Evolutionary conservation across 2,888 invertebrate genomes (phyloP).

Genomic region (Petrolisthes manimaculis): DNA sequence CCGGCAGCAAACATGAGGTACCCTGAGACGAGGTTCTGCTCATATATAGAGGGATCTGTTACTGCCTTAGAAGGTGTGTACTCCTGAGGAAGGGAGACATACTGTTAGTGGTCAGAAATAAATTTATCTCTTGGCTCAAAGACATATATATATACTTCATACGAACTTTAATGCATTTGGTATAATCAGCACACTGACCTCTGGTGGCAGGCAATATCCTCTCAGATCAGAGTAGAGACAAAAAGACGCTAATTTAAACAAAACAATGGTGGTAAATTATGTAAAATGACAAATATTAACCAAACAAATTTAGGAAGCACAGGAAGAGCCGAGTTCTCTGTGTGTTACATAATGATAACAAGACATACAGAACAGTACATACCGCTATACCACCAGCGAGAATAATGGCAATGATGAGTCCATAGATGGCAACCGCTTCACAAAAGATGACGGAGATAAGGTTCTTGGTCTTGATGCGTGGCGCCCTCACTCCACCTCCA

Average conservation of each 20-base stretch:
- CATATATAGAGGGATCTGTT: conserved; percentile 29
- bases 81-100: conserved; percentile 51
- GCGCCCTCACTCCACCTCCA: conserved; percentile 98
- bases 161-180: too few relatives aligned
- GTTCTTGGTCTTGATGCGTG: conserved; percentile 98
- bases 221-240: too few relatives aligned
- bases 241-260: too few relatives aligned
- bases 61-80: conserved; percentile 35
- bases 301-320: too few relatives aligned
- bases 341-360: too few relatives aligned
- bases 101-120: background rate
- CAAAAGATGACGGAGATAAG: conserved; percentile 99
- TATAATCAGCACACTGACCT: too few relatives aligned
- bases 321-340: too few relatives aligned
- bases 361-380: conserved; percentile 60
- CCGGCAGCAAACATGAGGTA: conserved; percentile 65
- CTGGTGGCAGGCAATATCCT: too few relatives aligned
- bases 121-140: too few relatives aligned
- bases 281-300: too few relatives aligned
- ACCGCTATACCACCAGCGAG: conserved; percentile 85
- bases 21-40: conserved; percentile 65
- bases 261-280: too few relatives aligned
- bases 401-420: conserved; percentile 97
- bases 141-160: too few relatives aligned
- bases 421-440: conserved; percentile 99